phyloP scores from a whole-genome alignment of 2,888 invertebrate species.

The Thera obeliscata region DNA sequence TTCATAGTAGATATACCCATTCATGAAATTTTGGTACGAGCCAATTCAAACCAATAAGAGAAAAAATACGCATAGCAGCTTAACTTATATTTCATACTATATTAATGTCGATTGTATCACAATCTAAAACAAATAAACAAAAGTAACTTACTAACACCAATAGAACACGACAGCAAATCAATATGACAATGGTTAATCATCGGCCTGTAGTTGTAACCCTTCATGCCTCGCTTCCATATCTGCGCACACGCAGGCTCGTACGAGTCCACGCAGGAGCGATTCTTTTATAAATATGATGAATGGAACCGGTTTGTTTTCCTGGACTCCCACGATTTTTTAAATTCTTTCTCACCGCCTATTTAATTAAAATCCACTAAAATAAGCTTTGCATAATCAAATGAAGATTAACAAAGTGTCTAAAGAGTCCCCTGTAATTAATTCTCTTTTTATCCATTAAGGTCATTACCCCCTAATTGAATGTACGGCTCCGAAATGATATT shows the following conservation, averaged over 20 bases:
- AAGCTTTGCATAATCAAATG: no score
- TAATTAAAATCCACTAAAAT: no score
- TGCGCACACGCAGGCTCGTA: slow-evolving; percentile 72
- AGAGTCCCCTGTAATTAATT: slow-evolving; percentile 16
- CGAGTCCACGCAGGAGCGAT: slow-evolving; percentile 66
- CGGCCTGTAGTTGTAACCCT: slow-evolving; percentile 42
- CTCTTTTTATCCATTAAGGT: slow-evolving; percentile 10
- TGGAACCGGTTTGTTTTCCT: no score
- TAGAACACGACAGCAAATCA: slow-evolving; percentile 70
- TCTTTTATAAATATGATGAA: no score
- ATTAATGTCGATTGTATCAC: no score
- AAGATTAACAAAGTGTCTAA: neutral
- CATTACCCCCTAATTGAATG: slow-evolving; percentile 10
- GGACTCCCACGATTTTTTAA: no score
- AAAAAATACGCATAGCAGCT: no score
- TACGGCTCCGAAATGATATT: slow-evolving; percentile 4
- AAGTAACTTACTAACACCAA: slow-evolving; percentile 58
- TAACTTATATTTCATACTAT: no score
- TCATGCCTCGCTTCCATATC: slow-evolving; percentile 55
- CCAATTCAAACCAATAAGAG: no score
- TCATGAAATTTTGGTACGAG: no score
- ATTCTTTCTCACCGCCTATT: no score
- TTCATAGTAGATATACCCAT: no score
- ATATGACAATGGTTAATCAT: slow-evolving; percentile 78
- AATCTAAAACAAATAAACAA: neutral